Conservation (phyloP, 2,888 invertebrate species). For the Sesia bembeciformis region DNA sequence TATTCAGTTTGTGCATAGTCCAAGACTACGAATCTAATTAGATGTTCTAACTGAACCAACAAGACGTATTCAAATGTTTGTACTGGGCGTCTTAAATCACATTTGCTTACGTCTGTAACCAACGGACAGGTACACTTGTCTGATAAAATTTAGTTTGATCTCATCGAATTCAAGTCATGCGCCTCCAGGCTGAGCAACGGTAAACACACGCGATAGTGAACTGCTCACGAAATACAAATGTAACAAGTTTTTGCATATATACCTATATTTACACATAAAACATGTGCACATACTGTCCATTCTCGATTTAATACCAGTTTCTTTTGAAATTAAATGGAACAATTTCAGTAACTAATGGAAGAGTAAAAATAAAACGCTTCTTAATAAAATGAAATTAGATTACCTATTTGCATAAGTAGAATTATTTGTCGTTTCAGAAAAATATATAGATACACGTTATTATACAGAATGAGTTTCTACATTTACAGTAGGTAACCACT, state of each 20-base stretch:
- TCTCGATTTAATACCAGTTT: too few relatives aligned
- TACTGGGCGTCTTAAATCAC: conserved; percentile 64
- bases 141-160: conserved; percentile 59
- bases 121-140: conserved; percentile 59
- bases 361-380: too few relatives aligned
- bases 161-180: conserved; percentile 61
- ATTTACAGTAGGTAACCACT: not conserved
- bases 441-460: too few relatives aligned
- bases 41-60: conserved; percentile 34
- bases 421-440: too few relatives aligned
- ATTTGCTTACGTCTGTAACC: conserved; percentile 57
- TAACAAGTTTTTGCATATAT: conserved; percentile 1
- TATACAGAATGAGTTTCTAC: too few relatives aligned
- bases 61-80: conserved; percentile 64
- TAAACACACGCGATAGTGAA: not conserved
- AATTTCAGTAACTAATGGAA: too few relatives aligned
- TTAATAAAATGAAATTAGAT: too few relatives aligned
- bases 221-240: conserved; percentile 7
- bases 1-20: conserved; percentile 47
- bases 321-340: too few relatives aligned
- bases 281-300: too few relatives aligned
- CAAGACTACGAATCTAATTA: conserved; percentile 48
- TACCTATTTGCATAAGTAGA: too few relatives aligned
- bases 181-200: conserved; percentile 2
- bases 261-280: too few relatives aligned